Conservation (phyloP, 1,140 invertebrate genomes). For the Hypsibius dujardini region DNA sequence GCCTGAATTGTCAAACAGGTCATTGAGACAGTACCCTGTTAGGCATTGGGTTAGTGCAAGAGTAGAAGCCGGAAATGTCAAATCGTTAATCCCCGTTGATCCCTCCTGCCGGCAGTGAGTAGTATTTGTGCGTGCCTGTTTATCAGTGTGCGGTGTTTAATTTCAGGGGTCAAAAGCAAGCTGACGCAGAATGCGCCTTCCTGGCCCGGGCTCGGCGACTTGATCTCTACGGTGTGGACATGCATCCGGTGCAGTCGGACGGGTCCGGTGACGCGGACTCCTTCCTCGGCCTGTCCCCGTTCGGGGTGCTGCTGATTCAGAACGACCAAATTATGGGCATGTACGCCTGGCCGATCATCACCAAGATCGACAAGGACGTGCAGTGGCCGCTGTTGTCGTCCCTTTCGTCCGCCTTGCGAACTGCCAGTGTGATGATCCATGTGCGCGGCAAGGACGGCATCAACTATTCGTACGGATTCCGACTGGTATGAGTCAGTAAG, state of each 20-base stretch:
- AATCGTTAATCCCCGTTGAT: too few species aligned
- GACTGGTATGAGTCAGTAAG: too few species aligned
- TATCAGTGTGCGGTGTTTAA: conserved; percentile 19
- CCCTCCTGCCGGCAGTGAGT: too few species aligned
- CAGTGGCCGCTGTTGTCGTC: too few species aligned
- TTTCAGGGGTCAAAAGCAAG: conserved; percentile 55
- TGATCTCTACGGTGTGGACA: conserved; percentile 90
- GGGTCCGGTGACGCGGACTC: background rate
- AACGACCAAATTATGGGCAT: background rate
- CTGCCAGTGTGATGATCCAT: background rate
- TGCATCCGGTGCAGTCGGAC: conserved; percentile 60
- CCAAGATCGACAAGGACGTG: background rate
- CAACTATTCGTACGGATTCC: background rate
- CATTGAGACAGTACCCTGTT: too few species aligned
- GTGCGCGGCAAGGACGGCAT: background rate
- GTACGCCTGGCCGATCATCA: background rate
- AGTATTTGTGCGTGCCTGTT: too few species aligned
- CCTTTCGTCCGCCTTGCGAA: background rate
- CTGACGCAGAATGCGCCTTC: conserved; percentile 76
- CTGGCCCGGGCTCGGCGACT: conserved; percentile 85
- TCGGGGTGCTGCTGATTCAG: background rate
- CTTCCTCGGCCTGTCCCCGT: background rate
- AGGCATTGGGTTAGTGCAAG: too few species aligned
- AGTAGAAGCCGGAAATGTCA: too few species aligned
- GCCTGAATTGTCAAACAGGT: too few species aligned